phyloP scores from a whole-genome alignment of 2,113 vertebrate species.

The Nesoenas mayeri region DNA sequence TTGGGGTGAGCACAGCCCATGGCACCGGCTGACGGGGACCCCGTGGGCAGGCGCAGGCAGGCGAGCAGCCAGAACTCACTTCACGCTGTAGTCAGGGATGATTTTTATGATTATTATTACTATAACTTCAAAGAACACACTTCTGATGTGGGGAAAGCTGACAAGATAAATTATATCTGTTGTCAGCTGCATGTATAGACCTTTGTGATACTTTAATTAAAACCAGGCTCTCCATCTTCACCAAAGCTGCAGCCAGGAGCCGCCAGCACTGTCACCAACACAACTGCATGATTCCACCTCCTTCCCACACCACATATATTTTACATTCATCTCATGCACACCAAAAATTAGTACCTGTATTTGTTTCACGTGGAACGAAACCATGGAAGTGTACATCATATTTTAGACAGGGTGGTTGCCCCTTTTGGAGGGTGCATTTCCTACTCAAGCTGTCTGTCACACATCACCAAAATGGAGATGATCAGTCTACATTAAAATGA shows the following conservation, averaged over 20 bases:
- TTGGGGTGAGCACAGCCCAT: rapidly evolving
- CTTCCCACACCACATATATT: neutral
- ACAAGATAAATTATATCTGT: slow-evolving; percentile 11
- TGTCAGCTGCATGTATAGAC: neutral
- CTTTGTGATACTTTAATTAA: slow-evolving; percentile 36
- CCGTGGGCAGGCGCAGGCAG: neutral
- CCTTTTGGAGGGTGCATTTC: rapidly evolving
- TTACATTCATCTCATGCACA: neutral
- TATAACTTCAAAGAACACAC: neutral
- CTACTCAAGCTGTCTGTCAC: rapidly evolving
- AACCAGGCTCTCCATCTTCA: neutral
- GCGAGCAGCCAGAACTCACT: neutral
- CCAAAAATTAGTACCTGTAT: neutral
- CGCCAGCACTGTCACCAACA: neutral
- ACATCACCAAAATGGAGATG: rapidly evolving
- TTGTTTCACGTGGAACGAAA: neutral
- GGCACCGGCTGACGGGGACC: neutral
- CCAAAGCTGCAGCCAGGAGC: neutral
- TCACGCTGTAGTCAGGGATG: neutral
- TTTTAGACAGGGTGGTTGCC: neutral
- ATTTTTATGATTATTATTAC: neutral
- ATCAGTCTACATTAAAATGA: neutral
- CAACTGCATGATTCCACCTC: rapidly evolving
- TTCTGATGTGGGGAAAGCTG: slow-evolving; percentile 21
- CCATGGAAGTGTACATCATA: too few relatives aligned